A percentile compares a stretch with the other conserved stretches of the same genome.
Evolutionary conservation across 2,888 invertebrate genomes (phyloP).

Genomic region (Keiferia lycopersicella): DNA sequence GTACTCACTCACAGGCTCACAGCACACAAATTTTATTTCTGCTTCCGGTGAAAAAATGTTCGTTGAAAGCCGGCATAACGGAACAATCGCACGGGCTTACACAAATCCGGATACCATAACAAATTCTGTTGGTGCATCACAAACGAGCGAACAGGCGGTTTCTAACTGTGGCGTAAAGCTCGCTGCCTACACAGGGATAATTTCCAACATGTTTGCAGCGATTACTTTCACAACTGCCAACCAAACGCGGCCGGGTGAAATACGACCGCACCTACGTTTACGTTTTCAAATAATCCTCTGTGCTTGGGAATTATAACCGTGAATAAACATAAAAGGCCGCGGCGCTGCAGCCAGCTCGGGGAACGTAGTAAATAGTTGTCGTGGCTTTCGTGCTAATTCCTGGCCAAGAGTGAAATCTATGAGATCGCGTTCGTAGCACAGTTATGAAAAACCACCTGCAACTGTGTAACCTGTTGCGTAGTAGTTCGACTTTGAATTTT

Average conservation of each 20-base stretch:
- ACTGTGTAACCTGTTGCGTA: conserved; percentile 49
- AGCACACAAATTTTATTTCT: neutral
- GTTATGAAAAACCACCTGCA: conserved; percentile 49
- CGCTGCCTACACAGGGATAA: conserved; percentile 52
- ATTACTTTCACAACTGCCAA: conserved; percentile 69
- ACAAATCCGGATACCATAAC: conserved; percentile 52
- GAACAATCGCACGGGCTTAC: conserved; percentile 37
- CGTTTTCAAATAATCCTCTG: conserved; percentile 70
- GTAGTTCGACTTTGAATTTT: conserved; percentile 27
- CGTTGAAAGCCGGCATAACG: conserved; percentile 31
- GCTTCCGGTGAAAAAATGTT: conserved; percentile 9
- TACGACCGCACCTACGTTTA: conserved; percentile 68
- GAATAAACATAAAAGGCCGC: conserved; percentile 70
- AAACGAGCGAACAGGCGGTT: conserved; percentile 45
- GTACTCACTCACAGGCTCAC: neutral
- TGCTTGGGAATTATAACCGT: conserved; percentile 66
- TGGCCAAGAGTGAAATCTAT: conserved; percentile 62
- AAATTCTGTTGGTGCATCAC: conserved; percentile 68
- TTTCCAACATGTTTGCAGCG: conserved; percentile 66
- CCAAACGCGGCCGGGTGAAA: conserved; percentile 61
- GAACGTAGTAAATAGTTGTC: conserved; percentile 72
- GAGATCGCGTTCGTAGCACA: conserved; percentile 47
- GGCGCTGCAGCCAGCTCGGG: conserved; percentile 50
- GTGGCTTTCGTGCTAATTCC: conserved; percentile 66
- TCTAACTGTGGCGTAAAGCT: conserved; percentile 13